Percentiles rank a stretch among this genome's conserved stretches.
These are phyloP conservation scores for Petroica traversi DNA, from an alignment of 2,113 vertebrate genomes.

Conservation along the genomic window DNA sequence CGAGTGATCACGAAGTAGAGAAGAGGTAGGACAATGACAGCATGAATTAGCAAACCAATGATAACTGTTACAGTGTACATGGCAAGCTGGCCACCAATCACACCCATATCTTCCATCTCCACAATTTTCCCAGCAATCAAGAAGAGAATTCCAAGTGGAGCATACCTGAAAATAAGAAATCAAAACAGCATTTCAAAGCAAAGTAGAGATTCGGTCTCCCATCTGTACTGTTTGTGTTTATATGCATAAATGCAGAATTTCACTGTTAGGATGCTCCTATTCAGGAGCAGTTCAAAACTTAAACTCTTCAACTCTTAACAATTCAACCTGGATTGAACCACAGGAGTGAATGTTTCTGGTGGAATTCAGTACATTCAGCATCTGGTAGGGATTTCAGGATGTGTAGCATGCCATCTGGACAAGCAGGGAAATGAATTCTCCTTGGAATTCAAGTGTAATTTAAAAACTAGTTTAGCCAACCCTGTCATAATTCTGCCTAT, in stretches of 20 bases:
- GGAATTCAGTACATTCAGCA: neutral
- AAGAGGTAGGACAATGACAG: constrained; percentile 88
- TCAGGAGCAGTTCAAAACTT: neutral
- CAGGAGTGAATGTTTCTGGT: neutral
- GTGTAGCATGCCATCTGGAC: neutral
- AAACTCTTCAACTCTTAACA: neutral
- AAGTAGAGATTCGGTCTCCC: neutral
- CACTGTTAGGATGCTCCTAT: neutral
- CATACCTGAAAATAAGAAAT: constrained; percentile 81
- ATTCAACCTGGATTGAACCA: neutral
- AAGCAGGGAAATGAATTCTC: neutral
- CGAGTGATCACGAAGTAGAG: constrained; percentile 92
- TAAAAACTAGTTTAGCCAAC: neutral
- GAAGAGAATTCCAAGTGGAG: constrained; percentile 94
- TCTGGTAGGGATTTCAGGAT: neutral
- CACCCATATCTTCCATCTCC: constrained; percentile 97
- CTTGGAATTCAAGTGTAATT: neutral
- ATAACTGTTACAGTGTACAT: constrained; percentile 98
- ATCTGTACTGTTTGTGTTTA: neutral
- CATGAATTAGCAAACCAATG: constrained; percentile 90
- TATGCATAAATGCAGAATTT: neutral
- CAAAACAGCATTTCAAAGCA: neutral
- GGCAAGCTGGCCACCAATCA: constrained; percentile 94
- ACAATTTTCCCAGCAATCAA: constrained; percentile 97
- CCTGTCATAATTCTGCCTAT: neutral